These are phyloP conservation scores for Lepidocyrtinus sp. DNA, from an alignment of 2,888 invertebrate species.

Conservation along the genomic window DNA sequence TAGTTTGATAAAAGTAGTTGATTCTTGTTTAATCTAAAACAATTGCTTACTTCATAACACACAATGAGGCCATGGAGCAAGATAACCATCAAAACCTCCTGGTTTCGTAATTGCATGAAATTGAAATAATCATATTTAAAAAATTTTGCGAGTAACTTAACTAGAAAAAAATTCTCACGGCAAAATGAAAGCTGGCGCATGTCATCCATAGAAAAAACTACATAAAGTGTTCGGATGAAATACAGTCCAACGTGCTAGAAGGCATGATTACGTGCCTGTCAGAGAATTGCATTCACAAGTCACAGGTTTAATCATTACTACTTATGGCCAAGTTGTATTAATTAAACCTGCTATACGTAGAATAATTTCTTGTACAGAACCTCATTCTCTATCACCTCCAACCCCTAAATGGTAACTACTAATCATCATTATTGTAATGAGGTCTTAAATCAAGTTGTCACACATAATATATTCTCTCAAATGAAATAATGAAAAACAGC, in stretches of 20 bases:
- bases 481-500: slow-evolving; percentile 37
- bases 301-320: slow-evolving; percentile 54
- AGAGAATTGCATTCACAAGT: background rate
- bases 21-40: too few species aligned
- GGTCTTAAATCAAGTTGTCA: slow-evolving; percentile 64
- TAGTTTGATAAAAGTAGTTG: too few species aligned
- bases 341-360: slow-evolving; percentile 34
- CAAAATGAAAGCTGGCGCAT: background rate
- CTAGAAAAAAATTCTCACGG: background rate
- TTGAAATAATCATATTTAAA: slow-evolving; percentile 13
- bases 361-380: background rate
- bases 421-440: slow-evolving; percentile 63
- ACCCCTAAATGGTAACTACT: slow-evolving; percentile 45
- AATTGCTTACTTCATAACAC: background rate
- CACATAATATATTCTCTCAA: slow-evolving; percentile 30
- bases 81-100: background rate
- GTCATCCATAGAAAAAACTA: background rate
- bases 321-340: slow-evolving; percentile 58
- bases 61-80: background rate
- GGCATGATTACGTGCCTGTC: background rate
- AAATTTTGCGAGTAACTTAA: too few species aligned
- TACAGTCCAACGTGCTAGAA: background rate
- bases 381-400: slow-evolving; percentile 33
- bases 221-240: background rate
- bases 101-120: background rate